Evolutionary conservation across 2,113 vertebrate genomes (phyloP), one percentile per base, ranked within the genome.

Genomic region (Fulica atra): DNA sequence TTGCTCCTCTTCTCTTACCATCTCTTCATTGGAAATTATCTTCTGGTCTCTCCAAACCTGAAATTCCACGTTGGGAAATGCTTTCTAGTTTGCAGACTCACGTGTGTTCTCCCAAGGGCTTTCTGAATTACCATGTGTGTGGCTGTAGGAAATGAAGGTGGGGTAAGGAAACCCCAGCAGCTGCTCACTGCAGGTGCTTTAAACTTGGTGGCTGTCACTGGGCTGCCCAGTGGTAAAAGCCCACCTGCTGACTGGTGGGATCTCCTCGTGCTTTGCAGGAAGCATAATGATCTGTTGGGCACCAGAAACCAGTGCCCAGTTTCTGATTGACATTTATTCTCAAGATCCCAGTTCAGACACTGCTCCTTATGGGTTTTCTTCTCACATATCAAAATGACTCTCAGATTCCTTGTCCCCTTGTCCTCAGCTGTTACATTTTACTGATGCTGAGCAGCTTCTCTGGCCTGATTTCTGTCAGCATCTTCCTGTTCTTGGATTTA

Each of bases 41-140:
- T 73, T 35, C 56, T 61, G 76, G 19, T 36, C 44, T 76, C 44
- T 4, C 0, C 9, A 42, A 28, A 4, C 4, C 19, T 13, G 10
- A 18, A 50, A 16, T 70, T 11, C 15, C 42, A 44, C 17, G 42
- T 44, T 44, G 42, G 42, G 50, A 17, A 29, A 10, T 7, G 18
- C 28, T 31, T 63, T 40, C 0, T 51, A 21, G 57, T 36, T 35
- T 1, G 0, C 11, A 23, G n/a, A 3, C 13, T 38, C 8, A 1
- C 14, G 31, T 0, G 5, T 10, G 19, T 35, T 65, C 36, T 61
- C 42, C 42, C 13, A 7, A 6, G 51, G 48, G 40, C 36, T 4
- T 9, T 5, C 11, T 7, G 17, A 24, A 48, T 21, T 26, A 5
- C 9, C 59, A 20, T 1, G 2, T 2, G 25, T 24, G 1, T 10